Evolutionary conservation across 2,888 invertebrate species (phyloP), one percentile per base, ranked within the genome.

Genomic region (Xylocampa areola): DNA sequence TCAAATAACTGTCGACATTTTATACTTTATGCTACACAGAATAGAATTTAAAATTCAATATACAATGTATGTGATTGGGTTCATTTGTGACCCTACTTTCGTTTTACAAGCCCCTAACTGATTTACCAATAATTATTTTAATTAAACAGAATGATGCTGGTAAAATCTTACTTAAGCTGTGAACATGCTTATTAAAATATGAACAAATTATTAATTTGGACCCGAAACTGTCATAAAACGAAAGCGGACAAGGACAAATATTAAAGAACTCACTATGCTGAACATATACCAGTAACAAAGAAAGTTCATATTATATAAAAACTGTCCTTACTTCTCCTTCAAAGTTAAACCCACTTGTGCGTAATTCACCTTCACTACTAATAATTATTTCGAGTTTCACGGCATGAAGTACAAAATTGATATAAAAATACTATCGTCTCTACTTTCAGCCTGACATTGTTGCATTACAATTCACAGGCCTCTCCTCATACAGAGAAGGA

Each of bases 321-420:
- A 68, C 32, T 7, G 13, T 37, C n/a, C n/a, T n/a, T n/a, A n/a
- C n/a, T n/a, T n/a, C n/a, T 16, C 13, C 13, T 19, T 45, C 5
- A 0, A 43, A 43, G 10, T 6, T 19, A 60, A 41, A 14, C n/a
- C n/a, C 23, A 41, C 25, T 50, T 51, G 35, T 45, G 44, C 35
- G 1, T n/a, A 30, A 23, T 19, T 13, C n/a, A 67, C 14, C 11
- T n/a, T n/a, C n/a, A n/a, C n/a, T n/a, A n/a, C n/a, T n/a, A n/a
- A n/a, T n/a, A n/a, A n/a, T n/a, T n/a, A n/a, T 21, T 30, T 32
- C 50, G 41, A 29, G n/a, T n/a, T 29, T 43, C 41, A 45, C 25
- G 7, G 37, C 30, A 63, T 68, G 39, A 62, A 35, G 37, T 68
- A 68, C 30, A 64, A 68, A 68, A 64, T 39, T 45, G 52, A 36